Evolutionary conservation across 2,113 vertebrate genomes (phyloP), one percentile per base, ranked within the genome.

Genomic region (Hemichromis elongatus): DNA sequence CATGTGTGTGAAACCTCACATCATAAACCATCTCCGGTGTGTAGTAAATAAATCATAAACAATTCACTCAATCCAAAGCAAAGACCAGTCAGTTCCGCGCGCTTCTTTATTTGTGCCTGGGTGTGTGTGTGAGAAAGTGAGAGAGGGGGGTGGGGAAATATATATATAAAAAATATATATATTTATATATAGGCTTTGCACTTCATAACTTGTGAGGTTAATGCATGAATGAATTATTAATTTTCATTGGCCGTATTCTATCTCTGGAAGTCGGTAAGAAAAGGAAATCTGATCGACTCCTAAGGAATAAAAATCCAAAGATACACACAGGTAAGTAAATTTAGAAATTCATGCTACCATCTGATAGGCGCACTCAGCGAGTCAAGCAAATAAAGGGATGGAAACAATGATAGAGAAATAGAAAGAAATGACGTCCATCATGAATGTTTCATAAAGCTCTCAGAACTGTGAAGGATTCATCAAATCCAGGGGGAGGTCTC

Each of bases 11-110:
- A 87, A 89, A 80, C 84, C 88, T 89, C 90, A 92, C 92, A 96
- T 95, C 94, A 93, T 89, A 85, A 13, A 96, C 93, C 95, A 92
- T 88, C 90, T 92, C 90, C 73, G n/a, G 45, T 88, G 90, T 92
- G 90, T 83, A 78, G 95, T 97, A 96, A 97, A 97, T 96, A 97
- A 96, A 96, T 96, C 86, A 97, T 96, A 96, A 97, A 96, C 92
- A 95, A 40, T 45, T 86, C 78, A 79, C 85, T 96, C 61, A 86
- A 89, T 85, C 88, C 81, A 47, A 47, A 75, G 9, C 55, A 92
- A 90, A 77, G 11, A 89, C 3, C 5, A 10, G 81, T 86, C 73
- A 70, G 88, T 86, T 90, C 59, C n/a, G 9, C 35, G 88, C 86
- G 57, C 16, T 77, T 80, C n/a, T 84, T 24, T 59, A 50, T 82